Evolutionary conservation across 2,888 invertebrate species (phyloP).

Genomic region (Eupsilia transversa): DNA sequence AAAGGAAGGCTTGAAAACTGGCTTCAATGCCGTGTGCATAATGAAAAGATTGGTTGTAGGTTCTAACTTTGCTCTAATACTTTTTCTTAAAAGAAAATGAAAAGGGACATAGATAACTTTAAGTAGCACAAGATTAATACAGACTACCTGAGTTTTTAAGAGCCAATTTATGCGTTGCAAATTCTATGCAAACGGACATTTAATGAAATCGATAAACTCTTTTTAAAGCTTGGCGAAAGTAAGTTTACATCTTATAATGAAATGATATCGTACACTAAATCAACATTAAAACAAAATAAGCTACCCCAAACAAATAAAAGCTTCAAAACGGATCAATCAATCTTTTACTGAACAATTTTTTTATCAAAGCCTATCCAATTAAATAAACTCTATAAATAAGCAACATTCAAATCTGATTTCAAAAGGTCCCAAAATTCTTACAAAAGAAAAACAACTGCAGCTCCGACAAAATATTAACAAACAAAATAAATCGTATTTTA

Average conservation of each 20-base stretch:
- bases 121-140: not conserved
- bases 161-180: not conserved
- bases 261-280: not conserved
- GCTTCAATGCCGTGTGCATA: not conserved
- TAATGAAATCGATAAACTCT: not conserved
- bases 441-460: slow-evolving; percentile 46
- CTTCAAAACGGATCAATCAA: slow-evolving; percentile 27
- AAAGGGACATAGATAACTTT: not conserved
- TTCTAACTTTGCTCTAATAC: not conserved
- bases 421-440: slow-evolving; percentile 39
- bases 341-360: slow-evolving; percentile 21
- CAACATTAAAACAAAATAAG: slow-evolving; percentile 20
- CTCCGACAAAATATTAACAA: slow-evolving; percentile 77
- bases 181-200: not conserved
- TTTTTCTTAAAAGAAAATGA: not conserved
- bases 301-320: slow-evolving; percentile 20
- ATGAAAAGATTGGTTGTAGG: not conserved
- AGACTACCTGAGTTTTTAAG: not conserved
- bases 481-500: slow-evolving; percentile 88
- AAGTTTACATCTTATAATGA: not conserved
- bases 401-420: slow-evolving; percentile 32
- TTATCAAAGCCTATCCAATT: slow-evolving; percentile 37
- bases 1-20: not conserved
- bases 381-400: slow-evolving; percentile 41
- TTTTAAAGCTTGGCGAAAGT: not conserved